Conservation (phyloP, 1,140 invertebrate species). For the Solenopsis invicta region DNA sequence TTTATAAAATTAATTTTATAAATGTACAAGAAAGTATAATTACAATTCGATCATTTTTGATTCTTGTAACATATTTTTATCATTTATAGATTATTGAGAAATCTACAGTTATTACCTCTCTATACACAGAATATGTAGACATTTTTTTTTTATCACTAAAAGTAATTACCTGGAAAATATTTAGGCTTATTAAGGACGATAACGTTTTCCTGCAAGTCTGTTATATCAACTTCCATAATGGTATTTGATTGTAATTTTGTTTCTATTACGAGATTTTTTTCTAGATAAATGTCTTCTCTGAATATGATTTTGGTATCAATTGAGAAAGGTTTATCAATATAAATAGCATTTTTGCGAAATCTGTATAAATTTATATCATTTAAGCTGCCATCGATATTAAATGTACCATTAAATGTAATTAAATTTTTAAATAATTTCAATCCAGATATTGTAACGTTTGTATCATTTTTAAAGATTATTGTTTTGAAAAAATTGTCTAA, state of each 20-base stretch:
- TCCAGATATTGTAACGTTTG: conserved; percentile 68
- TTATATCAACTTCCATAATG: conserved; percentile 74
- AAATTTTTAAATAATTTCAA: conserved; percentile 73
- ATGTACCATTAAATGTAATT: conserved; percentile 68
- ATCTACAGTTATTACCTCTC: background rate
- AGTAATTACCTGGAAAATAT: conserved; percentile 65
- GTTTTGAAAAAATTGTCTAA: conserved; percentile 67
- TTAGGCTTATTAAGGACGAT: conserved; percentile 66
- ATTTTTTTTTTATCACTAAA: too few species aligned
- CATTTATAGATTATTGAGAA: background rate
- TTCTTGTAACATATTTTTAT: too few species aligned
- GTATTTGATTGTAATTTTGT: conserved; percentile 60
- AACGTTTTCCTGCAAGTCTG: conserved; percentile 66
- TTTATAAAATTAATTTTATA: background rate
- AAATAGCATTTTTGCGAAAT: conserved; percentile 75
- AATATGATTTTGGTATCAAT: conserved; percentile 72
- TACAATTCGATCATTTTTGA: too few species aligned
- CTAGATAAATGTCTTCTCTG: conserved; percentile 63
- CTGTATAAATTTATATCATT: conserved; percentile 75
- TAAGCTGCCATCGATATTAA: conserved; percentile 67
- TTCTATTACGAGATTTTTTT: conserved; percentile 63
- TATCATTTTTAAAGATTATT: conserved; percentile 64
- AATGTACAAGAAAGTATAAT: too few species aligned
- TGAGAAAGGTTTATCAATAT: conserved; percentile 70
- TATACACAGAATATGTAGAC: background rate